Evolutionary conservation across 2,797 vertebrate species (phyloP), one percentile per base, ranked within the genome.

Genomic region (Antrozous pallidus): DNA sequence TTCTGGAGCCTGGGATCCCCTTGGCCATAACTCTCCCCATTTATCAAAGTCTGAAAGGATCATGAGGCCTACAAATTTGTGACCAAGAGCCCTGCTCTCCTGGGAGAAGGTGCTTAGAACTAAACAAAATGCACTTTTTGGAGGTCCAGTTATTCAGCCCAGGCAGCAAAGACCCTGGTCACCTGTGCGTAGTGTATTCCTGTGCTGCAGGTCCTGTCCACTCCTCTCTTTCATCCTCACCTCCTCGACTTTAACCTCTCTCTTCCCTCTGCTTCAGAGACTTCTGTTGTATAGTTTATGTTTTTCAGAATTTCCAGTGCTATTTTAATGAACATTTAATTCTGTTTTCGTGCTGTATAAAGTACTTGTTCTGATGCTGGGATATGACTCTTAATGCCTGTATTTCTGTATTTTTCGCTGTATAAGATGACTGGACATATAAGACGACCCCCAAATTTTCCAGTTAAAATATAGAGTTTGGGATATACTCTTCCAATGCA

Each of bases 311-410:
- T 78, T 33, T 28, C 51, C 45, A 69, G 31, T 92, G 85, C 74
- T 94, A 75, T 90, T 90, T 89, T 96, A 91, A 65, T 58, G 92
- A 86, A 56, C 22, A 54, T 69, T 90, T 94, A 54, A 36, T 84
- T 94, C 24, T 74, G 5, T 80, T 93, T 96, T 81, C 42, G 31
- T 83, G 67, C 18, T 42, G 17, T 78, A 79, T 70, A 81, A 90
- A 45, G 40, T 77, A 54, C 13, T 89, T 92, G 85, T 88, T 93
- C n/a, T 54, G 12, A 71, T 90, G 88, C 56, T 88, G 81, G 16
- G 40, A 69, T 56, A 49, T 61, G 58, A 90, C 45, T 83, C 40
- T 91, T 31, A 80, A 3, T 65, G 22, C 38, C n/a, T 78, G n/a
- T 40, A 70, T 49, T n/a, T n/a, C n/a, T n/a, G n/a, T n/a, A n/a